Evolutionary conservation across 2,888 invertebrate species (phyloP), one percentile per base, ranked within the genome.

Genomic region (Cloeon dipterum): DNA sequence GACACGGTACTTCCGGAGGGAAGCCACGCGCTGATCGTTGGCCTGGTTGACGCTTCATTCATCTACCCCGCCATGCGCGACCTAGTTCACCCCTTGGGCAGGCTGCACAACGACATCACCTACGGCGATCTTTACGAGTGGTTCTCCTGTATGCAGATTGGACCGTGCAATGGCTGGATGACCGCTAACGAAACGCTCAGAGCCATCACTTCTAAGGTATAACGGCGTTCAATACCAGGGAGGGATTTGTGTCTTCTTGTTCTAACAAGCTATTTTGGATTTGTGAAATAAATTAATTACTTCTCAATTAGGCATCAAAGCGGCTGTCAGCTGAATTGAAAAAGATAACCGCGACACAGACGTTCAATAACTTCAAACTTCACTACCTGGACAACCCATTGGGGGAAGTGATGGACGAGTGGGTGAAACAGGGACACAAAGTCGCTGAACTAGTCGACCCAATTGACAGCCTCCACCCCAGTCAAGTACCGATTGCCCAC

Each of bases 121-220:
- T 62, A 62, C 42, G 46, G 51, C 25, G 49, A 58, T 37, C 43
- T 61, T 37, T 63, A 62, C 44, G 49, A 54, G 14, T 63, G 57
- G 52, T 55, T 61, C 39, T 55, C 54, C 38, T 63, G 63, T 42
- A 50, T 62, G 49, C 50, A 59, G 48, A 59, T 61, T 41, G 51
- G 52, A 8, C 61, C 61, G 3, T 62, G 62, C 42, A 47, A 45
- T 26, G 61, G 61, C 0, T 62, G 61, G 61, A 50, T 62, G 52
- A 60, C 54, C 38, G 46, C 52, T 4, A 58, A 62, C 45, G 50
- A 44, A 35, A 56, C 56, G 3, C 42, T 59, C 3, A 46, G 60
- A 40, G 47, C 54, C 34, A 43, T 54, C 17, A 57, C 59, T 3
- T 49, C 56, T 25, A 38, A 47, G 46, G 52, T 52, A 41, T 42